Evolutionary conservation across 2,888 invertebrate genomes (phyloP), one percentile per base, ranked within the genome.

Genomic region (Sphinx pinastri): DNA sequence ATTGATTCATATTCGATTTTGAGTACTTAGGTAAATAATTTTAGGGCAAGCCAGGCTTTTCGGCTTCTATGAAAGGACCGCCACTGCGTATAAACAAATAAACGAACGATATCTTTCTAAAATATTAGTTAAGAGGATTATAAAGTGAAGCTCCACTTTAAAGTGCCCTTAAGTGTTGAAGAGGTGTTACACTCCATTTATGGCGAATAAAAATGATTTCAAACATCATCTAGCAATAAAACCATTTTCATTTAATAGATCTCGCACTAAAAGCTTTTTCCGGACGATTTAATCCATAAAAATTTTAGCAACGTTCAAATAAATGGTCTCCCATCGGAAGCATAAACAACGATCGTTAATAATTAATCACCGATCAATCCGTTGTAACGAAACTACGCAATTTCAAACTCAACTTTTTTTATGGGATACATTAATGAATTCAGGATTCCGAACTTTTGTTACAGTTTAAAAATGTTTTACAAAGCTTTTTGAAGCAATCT

Each of bases 331-430:
- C 51, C 51, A 51, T 45, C 68, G n/a, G 38, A 59, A 31, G 52
- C 16, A 60, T 16, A 60, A 68, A 68, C 59, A 51, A 16, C 13
- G 52, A 38, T 52, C 49, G 59, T 4, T 16, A 60, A 68, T 52
- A 68, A 68, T 68, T 68, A 60, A 68, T 68, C 38, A 68, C 68
- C 51, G 51, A 38, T 59, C 59, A 47, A 52, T 60, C 31, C 68
- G 51, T 59, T 52, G 16, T 52, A 38, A 57, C 49, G 31, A 31
- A 13, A 49, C 63, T 63, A 49, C 47, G 47, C 47, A 19, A 47
- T 63, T 63, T 63, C 13, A 47, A 47, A 63, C 63, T 63, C 63
- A 63, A 63, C 16, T 63, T 63, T 63, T 38, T 63, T 63, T 19
- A 63, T 38, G 31, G 11, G 67, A 10, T 67, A 31, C 67, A 67